Conservation (phyloP, 92 coral and sea anemone species). For the Virgularia gustaviana region DNA sequence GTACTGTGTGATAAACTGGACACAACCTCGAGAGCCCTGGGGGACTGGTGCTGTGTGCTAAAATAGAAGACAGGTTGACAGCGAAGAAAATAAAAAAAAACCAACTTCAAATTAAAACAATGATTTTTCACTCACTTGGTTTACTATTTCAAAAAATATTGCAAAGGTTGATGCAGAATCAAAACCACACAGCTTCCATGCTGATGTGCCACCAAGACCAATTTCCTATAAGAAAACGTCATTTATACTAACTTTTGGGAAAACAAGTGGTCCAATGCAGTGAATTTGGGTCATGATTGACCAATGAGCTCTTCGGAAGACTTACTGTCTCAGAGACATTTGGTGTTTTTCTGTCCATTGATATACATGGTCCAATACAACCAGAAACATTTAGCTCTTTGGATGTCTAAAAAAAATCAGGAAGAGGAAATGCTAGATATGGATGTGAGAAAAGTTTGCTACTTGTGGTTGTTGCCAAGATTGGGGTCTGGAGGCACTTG, state of each 20-base stretch:
- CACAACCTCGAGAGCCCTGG: constrained; percentile 90
- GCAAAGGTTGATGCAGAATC: constrained; percentile 81
- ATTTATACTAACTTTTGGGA: no score
- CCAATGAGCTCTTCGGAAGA: no score
- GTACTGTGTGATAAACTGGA: constrained; percentile 94
- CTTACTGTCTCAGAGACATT: constrained; percentile 95
- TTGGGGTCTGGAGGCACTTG: no score
- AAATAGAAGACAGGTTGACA: no score
- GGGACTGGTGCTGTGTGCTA: constrained; percentile 99
- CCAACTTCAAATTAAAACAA: no score
- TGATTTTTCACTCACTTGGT: constrained; percentile 58
- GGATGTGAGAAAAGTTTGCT: background rate
- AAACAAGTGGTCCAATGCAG: no score
- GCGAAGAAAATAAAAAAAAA: background rate
- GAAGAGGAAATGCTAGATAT: no score
- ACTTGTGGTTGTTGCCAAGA: no score
- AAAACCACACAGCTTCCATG: constrained; percentile 94
- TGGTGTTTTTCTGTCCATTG: constrained; percentile 96
- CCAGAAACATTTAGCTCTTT: constrained; percentile 89
- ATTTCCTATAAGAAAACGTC: constrained; percentile 77
- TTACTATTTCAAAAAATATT: constrained; percentile 86
- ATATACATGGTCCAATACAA: constrained; percentile 90
- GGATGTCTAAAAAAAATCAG: constrained; percentile 64
- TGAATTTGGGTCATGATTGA: no score
- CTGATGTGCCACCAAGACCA: constrained; percentile 91